phyloP scores from a whole-genome alignment of 1,140 invertebrate species.

The Whitmania pigra region DNA sequence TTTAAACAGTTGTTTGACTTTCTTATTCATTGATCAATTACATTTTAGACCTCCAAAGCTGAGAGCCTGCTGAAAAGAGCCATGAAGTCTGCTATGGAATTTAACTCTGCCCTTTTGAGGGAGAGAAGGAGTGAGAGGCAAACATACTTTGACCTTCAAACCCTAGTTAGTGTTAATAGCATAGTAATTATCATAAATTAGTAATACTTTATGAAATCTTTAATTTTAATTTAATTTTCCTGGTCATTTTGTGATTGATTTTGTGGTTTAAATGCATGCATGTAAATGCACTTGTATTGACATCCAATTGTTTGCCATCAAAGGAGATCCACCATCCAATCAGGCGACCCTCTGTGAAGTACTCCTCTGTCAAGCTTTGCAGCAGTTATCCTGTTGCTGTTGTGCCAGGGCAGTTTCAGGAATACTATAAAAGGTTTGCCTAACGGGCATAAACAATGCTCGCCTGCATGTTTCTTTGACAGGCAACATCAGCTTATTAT shows the following conservation, averaged over 20 bases:
- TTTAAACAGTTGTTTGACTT: no score
- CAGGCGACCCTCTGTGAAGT: constrained; percentile 24
- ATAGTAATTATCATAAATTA: neutral
- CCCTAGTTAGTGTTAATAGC: constrained; percentile 35
- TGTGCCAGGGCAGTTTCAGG: constrained; percentile 81
- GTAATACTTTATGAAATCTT: no score
- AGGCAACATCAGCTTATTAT: neutral
- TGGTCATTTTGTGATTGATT: no score
- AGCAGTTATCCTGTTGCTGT: constrained; percentile 68
- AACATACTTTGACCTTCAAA: constrained; percentile 46
- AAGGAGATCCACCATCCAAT: constrained; percentile 54
- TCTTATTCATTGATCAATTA: no score
- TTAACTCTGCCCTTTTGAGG: constrained; percentile 74
- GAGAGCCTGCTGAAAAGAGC: constrained; percentile 66
- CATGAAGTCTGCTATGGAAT: constrained; percentile 68
- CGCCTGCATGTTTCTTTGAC: no score
- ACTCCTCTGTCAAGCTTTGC: neutral
- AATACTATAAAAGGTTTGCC: constrained; percentile 53
- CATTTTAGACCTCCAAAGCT: constrained; percentile 42
- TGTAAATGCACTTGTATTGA: no score
- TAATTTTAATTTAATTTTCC: no score
- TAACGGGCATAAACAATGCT: no score
- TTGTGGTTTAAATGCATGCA: no score
- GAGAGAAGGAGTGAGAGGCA: constrained; percentile 54
- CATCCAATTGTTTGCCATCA: constrained; percentile 12